A percentile compares a stretch with the other conserved stretches of the same genome.
These are phyloP conservation scores for Heliconius congener DNA, from an alignment of 1,140 invertebrate species.

Conservation along the genomic window DNA sequence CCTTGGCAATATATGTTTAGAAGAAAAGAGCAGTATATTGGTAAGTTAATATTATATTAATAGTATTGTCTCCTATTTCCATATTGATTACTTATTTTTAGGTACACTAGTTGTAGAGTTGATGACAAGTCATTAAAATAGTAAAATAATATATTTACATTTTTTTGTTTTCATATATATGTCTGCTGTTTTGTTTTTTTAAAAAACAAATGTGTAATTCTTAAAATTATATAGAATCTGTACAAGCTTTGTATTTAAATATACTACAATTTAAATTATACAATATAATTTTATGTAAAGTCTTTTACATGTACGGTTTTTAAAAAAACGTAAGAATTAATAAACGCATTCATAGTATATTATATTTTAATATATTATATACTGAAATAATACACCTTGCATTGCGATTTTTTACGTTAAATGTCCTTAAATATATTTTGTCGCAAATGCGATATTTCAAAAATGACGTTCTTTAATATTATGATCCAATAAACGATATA, in stretches of 20 bases:
- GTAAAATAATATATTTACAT: neutral
- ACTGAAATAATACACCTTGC: neutral
- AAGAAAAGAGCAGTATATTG: constrained; percentile 69
- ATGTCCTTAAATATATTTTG: neutral
- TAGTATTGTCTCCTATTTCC: neutral
- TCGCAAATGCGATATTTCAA: neutral
- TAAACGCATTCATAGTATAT: neutral
- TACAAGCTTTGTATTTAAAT: neutral
- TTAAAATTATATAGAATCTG: neutral
- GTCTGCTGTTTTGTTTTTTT: no score
- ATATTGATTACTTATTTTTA: constrained; percentile 7
- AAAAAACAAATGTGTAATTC: no score
- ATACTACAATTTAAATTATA: no score
- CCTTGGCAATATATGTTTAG: constrained; percentile 83
- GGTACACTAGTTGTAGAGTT: neutral
- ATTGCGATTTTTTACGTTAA: constrained; percentile 3
- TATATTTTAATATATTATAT: constrained; percentile 10
- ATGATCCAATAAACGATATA: neutral
- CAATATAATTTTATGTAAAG: no score
- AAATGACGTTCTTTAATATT: neutral
- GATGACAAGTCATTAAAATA: neutral
- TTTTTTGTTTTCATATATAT: no score
- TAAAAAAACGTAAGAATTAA: neutral
- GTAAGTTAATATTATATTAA: constrained; percentile 46
- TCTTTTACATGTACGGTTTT: neutral